phyloP scores from a whole-genome alignment of 2,797 vertebrate species.

The Lepilemur septentrionalis region DNA sequence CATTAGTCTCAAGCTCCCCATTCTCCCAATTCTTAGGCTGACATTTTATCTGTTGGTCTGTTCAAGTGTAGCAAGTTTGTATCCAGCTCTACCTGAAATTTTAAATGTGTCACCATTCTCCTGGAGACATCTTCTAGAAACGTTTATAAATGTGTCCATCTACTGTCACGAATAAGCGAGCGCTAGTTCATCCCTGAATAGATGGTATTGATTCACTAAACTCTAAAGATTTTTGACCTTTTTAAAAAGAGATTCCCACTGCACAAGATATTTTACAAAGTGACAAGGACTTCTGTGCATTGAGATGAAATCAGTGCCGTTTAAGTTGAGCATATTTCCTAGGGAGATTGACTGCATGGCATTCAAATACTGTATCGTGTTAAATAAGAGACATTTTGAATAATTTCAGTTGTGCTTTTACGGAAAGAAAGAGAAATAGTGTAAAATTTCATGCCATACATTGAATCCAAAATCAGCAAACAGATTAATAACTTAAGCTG shows the following conservation, averaged over 20 bases:
- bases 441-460: not conserved
- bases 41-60: conserved; percentile 27
- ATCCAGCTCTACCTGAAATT: conserved; percentile 46
- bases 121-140: not conserved
- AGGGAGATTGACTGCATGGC: conserved; percentile 27
- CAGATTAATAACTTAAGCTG: conserved; percentile 45
- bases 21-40: not conserved
- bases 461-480: conserved; percentile 51
- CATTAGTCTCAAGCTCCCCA: not conserved
- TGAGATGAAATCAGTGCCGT: conserved; percentile 65
- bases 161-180: conserved; percentile 29
- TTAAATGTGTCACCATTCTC: conserved; percentile 19
- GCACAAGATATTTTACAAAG: conserved; percentile 73
- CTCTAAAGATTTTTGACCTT: conserved; percentile 80
- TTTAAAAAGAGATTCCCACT: conserved; percentile 73
- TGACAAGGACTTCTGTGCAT: conserved; percentile 69
- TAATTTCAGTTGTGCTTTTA: conserved; percentile 36
- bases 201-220: conserved; percentile 65
- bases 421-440: conserved; percentile 11
- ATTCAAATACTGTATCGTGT: not conserved
- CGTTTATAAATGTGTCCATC: conserved; percentile 58
- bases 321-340: conserved; percentile 67
- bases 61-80: not conserved
- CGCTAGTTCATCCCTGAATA: conserved; percentile 52
- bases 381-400: conserved; percentile 28